Evolutionary conservation across 2,888 invertebrate genomes (phyloP), one percentile per base, ranked within the genome.

Genomic region (Zelleria hepariella): DNA sequence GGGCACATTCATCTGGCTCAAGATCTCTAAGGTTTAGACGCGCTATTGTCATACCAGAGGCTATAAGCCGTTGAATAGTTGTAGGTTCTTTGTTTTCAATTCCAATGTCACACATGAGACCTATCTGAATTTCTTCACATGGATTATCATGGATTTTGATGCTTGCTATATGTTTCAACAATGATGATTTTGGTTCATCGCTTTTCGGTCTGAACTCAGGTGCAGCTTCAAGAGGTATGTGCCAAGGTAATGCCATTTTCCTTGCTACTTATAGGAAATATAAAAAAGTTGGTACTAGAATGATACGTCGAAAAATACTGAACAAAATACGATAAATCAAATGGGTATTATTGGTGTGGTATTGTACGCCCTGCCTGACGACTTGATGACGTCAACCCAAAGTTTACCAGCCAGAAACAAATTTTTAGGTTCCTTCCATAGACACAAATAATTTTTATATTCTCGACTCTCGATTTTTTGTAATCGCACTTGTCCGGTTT

Each of bases 101-200:
- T 7, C 84, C 79, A 63, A 88, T 85, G 63, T 86, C 86, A 67
- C 86, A 87, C 87, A 88, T 86, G 5, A 88, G 69, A 1, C 85
- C 87, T 2, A 82, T 83, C 67, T 86, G 83, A 27, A 86, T 63
- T 66, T 87, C 87, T 71, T 86, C 86, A 55, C 74, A 77, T n/a
- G 87, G 82, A 62, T 66, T 71, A 59, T 77, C 74, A 63, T 88
- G 77, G 58, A 87, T 66, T 61, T 82, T 68, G 49, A 86, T 52
- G 57, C 75, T 77, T 63, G 81, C 78, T 61, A 78, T 80, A 71
- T 87, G 86, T 68, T 86, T 81, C 15, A 81, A 63, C 49, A 80
- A 63, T 0, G 77, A 78, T 20, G 76, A 66, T 65, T 80, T 71
- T 10, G 76, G 66, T 10, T 68, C 62, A 1, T 25, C 48, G 4